Evolutionary conservation across 2,797 vertebrate species (phyloP).

Genomic region (Trematomus bernacchii): DNA sequence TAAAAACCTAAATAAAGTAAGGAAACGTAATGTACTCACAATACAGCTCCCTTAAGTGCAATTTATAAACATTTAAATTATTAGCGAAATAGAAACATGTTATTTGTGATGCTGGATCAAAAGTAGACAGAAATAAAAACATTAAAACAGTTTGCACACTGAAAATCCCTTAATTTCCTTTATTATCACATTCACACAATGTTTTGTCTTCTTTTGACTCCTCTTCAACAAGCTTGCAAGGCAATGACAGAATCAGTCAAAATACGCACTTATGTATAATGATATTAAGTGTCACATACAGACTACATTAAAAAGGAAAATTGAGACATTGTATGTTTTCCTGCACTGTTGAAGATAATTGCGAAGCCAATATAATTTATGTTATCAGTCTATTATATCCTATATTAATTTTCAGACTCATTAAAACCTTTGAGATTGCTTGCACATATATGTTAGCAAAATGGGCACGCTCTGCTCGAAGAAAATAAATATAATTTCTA

Average conservation of each 20-base stretch:
- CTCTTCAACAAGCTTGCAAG: background rate
- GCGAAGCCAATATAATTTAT: slow-evolving; percentile 13
- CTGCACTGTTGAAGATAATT: slow-evolving; percentile 22
- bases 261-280: background rate
- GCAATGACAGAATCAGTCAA: background rate
- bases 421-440: slow-evolving; percentile 32
- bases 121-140: no score
- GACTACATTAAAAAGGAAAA: slow-evolving; percentile 29
- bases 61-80: no score
- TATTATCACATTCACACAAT: no score
- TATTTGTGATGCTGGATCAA: no score
- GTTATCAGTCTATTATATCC: slow-evolving; percentile 1
- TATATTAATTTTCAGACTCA: slow-evolving; percentile 21
- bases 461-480: slow-evolving; percentile 4
- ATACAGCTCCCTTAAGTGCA: no score
- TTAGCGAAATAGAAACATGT: no score
- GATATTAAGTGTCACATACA: background rate
- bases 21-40: no score
- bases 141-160: no score
- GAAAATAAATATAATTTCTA: background rate
- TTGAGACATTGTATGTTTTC: slow-evolving; percentile 25
- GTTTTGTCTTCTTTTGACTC: no score
- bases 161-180: no score
- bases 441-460: slow-evolving; percentile 18
- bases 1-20: no score